A percentile compares a stretch with the other conserved stretches of the same genome.
These are phyloP conservation scores for Drosophila mercatorum DNA, from an alignment of 2,888 invertebrate species.

Conservation along the genomic window DNA sequence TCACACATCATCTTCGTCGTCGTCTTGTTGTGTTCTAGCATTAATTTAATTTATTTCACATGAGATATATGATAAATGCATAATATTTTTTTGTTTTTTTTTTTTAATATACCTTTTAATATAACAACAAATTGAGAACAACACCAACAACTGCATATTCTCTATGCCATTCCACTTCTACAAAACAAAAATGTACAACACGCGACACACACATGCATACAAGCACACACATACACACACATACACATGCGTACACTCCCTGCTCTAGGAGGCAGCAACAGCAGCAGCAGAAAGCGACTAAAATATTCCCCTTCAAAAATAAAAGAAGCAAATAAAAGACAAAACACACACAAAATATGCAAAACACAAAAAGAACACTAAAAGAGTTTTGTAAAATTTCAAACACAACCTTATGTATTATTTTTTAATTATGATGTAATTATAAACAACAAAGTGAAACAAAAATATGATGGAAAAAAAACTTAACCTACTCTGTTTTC, in stretches of 20 bases:
- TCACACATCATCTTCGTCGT: slow-evolving; percentile 56
- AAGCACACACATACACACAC: slow-evolving; percentile 25
- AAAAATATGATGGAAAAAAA: slow-evolving; percentile 74
- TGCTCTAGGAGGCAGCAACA: slow-evolving; percentile 57
- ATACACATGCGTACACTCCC: slow-evolving; percentile 43
- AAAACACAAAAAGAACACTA: slow-evolving; percentile 55
- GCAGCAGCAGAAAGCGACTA: slow-evolving; percentile 21
- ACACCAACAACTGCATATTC: slow-evolving; percentile 57
- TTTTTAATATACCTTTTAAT: slow-evolving; percentile 71
- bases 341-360: slow-evolving; percentile 56
- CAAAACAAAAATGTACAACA: slow-evolving; percentile 25
- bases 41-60: slow-evolving; percentile 79
- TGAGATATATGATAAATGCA: slow-evolving; percentile 71
- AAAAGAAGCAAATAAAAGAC: slow-evolving; percentile 35
- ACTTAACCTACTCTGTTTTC: slow-evolving; percentile 64
- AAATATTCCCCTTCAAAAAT: slow-evolving; percentile 23
- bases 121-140: slow-evolving; percentile 62
- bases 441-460: slow-evolving; percentile 83
- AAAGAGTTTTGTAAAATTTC: slow-evolving; percentile 74
- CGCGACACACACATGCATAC: slow-evolving; percentile 6
- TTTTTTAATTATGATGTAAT: slow-evolving; percentile 84
- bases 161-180: slow-evolving; percentile 69
- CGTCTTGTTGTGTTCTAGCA: slow-evolving; percentile 75
- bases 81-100: slow-evolving; percentile 46
- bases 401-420: slow-evolving; percentile 83